Conservation (phyloP, 92 coral and sea anemone species). For the Phenganax stokvisi region DNA sequence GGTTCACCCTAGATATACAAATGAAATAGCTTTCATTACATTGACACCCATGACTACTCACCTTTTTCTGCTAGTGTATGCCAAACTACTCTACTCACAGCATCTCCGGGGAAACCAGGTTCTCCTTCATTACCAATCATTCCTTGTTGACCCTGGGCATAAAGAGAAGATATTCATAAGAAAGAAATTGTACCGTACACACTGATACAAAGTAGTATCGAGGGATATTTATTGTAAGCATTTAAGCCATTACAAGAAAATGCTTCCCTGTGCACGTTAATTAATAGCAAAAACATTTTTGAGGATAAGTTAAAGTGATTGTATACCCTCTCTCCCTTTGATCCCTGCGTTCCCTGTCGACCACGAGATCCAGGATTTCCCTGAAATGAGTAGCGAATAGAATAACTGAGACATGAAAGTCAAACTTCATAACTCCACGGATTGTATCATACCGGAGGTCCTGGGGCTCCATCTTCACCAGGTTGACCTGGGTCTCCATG, state of each 20-base stretch:
- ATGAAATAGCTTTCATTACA: background rate
- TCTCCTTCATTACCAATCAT: constrained; percentile 1
- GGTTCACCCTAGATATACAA: constrained; percentile 7
- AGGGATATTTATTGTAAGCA: too few relatives aligned
- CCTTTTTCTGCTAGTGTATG: too few relatives aligned
- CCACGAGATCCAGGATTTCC: constrained; percentile 25
- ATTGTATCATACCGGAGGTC: constrained; percentile 10
- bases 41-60: too few relatives aligned
- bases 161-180: background rate
- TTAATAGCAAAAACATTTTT: background rate
- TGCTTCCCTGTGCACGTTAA: too few relatives aligned
- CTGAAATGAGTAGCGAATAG: background rate
- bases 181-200: background rate
- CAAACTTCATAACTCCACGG: background rate
- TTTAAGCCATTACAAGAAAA: too few relatives aligned
- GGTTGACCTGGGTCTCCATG: background rate
- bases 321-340: constrained; percentile 14
- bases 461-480: constrained; percentile 19
- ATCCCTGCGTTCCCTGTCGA: constrained; percentile 29
- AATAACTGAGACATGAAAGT: background rate
- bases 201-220: background rate
- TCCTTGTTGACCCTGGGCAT: constrained; percentile 20
- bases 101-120: background rate
- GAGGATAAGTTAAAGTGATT: too few relatives aligned
- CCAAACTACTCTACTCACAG: constrained; percentile 10